These are phyloP conservation scores for Rousettus madagascariensis DNA, from an alignment of 2,797 vertebrate genomes.

Conservation along the genomic window DNA sequence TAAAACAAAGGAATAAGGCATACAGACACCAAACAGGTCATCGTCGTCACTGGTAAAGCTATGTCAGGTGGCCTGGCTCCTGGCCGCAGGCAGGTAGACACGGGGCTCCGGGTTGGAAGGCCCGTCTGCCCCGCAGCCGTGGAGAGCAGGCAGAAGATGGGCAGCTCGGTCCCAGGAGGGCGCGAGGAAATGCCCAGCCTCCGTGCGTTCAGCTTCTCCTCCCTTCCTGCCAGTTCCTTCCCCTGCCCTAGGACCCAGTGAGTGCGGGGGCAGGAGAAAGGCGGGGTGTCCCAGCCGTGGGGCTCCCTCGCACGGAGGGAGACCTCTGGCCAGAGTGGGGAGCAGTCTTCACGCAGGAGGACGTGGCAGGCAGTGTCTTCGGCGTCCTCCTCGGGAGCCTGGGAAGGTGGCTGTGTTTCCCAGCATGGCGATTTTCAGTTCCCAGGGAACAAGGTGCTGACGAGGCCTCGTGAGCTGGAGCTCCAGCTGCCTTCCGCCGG, in stretches of 20 bases:
- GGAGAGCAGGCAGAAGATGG: not conserved
- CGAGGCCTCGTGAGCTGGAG: not conserved
- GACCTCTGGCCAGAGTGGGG: not conserved
- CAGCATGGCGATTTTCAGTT: not conserved
- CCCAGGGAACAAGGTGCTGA: not conserved
- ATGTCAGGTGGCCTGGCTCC: not conserved
- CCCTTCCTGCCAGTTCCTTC: not conserved
- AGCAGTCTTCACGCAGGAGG: not conserved
- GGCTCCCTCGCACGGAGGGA: fast-evolving
- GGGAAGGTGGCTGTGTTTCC: not conserved
- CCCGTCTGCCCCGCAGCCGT: fast-evolving
- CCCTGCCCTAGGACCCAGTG: not conserved
- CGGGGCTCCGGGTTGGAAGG: not conserved
- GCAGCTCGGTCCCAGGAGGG: not conserved
- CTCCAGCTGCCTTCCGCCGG: fast-evolving
- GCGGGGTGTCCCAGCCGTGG: not conserved
- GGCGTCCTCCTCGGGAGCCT: not conserved
- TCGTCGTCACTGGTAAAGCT: too few relatives aligned
- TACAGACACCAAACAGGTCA: not conserved
- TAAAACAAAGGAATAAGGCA: not conserved
- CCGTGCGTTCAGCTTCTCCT: not conserved
- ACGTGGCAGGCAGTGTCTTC: not conserved
- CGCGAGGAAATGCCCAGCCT: not conserved
- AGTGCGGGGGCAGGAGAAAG: not conserved
- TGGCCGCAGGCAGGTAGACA: too few relatives aligned